Evolutionary conservation across 2,888 invertebrate genomes (phyloP), one percentile per base, ranked within the genome.

Genomic region (Rhamphomyia laevipes): DNA sequence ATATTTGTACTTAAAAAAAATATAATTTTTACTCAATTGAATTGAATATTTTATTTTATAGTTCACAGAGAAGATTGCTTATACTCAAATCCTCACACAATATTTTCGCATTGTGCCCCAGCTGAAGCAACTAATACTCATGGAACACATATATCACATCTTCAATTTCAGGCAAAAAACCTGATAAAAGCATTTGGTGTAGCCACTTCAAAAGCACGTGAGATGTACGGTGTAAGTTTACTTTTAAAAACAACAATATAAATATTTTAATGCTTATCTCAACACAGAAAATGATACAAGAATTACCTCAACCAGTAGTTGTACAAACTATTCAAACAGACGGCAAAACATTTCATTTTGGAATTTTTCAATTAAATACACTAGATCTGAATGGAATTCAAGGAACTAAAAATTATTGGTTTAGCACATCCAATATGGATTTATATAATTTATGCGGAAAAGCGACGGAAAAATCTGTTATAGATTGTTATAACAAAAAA

Each of bases 301-400:
- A 77, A 50, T 71, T 91, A 35, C 82, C 85, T 2, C 77, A 83
- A 59, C 93, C 94, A 6, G 74, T 93, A 46, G 81, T 82, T 40
- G 71, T 92, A 3, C 93, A 94, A 65, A 83, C 84, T 62, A 75
- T 94, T 55, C 87, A 89, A 57, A 82, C 86, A 4, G 83, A 91
- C 63, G 85, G 89, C 1, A 73, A 78, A 56, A 70, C 74, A 38
- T 88, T 86, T 63, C 83, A 90, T 63, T 91, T 93, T 64, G 82
- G 85, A 5, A 77, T 89, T 16, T 78, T 87, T 50, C 91, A 95
- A 69, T 72, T 95, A 13, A 90, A 91, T 60, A 87, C 87, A 1
- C 70, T 89, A 33, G 77, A 87, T 66, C 67, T 88, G 3, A 70
- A 73, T 55, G 74, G 77, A 1, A 64, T 59, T 13, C 73, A 76